Base-by-base conservation (phyloP, 1,140 invertebrate species). In the Papilio dardanus region DNA sequence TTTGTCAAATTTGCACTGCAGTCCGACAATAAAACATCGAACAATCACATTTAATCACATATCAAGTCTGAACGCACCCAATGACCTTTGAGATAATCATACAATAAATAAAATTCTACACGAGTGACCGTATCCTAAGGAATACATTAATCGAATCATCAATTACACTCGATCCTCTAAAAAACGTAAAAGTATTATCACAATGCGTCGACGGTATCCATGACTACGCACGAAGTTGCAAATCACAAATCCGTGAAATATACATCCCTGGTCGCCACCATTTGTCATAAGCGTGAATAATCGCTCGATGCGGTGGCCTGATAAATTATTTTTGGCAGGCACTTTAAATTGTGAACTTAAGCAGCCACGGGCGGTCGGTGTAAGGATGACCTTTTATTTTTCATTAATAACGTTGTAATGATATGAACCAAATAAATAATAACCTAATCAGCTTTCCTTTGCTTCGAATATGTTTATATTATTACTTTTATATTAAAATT, bases 201-300 rank as follows among this genome's bases (percentile, higher is more conserved):
- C 62, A 66, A 66, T 66, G 31, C 62, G 66, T 35, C 35, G 28
- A 66, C 28, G 19, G 33, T 68, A 37, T 40, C 35, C 31, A 68
- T 40, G 66, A 68, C 35, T 68, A 68, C 50, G 50, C 50, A 58
- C 66, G 35, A 33, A 77, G 77, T 77, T 79, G 79, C 81, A 77
- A 77, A 82, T 83, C 75, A 78, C 80, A 82, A 87, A 87, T 85
- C 85, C 83, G 79, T 83, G 79, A 82, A 85, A 84, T 87, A 85
- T 81, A 83, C 76, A 78, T 76, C 62, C n/a, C 74, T 65, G 75
- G 68, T 31, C 71, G 35, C 68, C 54, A 71, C 79, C 81, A 86
- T 88, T 88, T 86, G 85, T 87, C 85, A 86, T 81, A 74, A 80
- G 78, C 81, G 80, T 88, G 83, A 87, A 87, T 86, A 87, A 88